Conservation (phyloP, 2,113 vertebrate genomes). For the Benitochromis conjunctus region DNA sequence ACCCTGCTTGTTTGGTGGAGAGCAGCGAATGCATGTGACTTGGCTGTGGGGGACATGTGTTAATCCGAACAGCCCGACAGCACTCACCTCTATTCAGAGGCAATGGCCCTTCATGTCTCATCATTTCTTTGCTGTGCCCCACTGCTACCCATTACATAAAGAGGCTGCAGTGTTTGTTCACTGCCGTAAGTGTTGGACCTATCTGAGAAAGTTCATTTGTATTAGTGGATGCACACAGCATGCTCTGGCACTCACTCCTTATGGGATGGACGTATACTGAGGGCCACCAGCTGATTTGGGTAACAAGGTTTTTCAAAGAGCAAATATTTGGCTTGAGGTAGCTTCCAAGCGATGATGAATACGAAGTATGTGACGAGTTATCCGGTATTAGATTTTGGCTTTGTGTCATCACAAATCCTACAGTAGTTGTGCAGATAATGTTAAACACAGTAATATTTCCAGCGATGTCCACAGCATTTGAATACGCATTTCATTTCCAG, state of each 20-base stretch:
- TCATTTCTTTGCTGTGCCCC: conserved; percentile 67
- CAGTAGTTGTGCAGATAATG: conserved; percentile 15
- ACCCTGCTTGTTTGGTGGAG: conserved; percentile 60
- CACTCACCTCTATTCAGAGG: conserved; percentile 45
- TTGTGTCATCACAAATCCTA: conserved; percentile 30
- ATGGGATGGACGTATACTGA: conserved; percentile 51
- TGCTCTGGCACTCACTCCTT: conserved; percentile 43
- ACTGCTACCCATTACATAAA: conserved; percentile 74
- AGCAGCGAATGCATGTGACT: conserved; percentile 54
- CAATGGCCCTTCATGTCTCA: conserved; percentile 61
- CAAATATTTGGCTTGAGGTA: conserved; percentile 65
- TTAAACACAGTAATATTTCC: conserved; percentile 25
- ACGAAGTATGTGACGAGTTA: conserved; percentile 15
- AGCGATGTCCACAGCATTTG: neutral
- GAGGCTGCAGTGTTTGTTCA: conserved; percentile 72
- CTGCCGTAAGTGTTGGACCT: conserved; percentile 64
- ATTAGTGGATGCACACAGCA: conserved; percentile 73
- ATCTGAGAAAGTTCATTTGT: conserved; percentile 74
- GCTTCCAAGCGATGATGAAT: conserved; percentile 41
- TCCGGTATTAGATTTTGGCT: conserved; percentile 19
- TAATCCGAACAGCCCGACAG: conserved; percentile 65
- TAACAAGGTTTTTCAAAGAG: conserved; percentile 75
- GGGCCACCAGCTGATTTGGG: conserved; percentile 72
- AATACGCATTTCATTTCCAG: neutral
- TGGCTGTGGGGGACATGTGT: conserved; percentile 57